Base-by-base conservation (phyloP, 2,113 vertebrate genomes). In the Cygnus buccinator region DNA sequence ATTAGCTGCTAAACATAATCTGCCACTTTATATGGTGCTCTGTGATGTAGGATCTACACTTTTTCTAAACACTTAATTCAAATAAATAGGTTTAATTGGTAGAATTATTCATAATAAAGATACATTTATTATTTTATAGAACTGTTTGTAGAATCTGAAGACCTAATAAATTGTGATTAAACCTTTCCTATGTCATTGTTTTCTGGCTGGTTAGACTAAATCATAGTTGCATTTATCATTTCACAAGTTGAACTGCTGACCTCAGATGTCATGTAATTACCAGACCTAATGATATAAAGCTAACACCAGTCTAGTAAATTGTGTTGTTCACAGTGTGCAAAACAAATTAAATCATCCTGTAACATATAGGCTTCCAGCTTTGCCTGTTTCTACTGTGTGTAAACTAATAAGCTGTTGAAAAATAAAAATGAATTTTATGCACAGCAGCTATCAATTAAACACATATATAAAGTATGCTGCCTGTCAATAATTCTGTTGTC, bases 131-230 rank as follows among this genome's bases (percentile, higher is more conserved):
- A 71, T 93, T 93, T 83, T 63, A 59, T 20, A 25, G 67, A 59
- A 80, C 70, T 57, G 46, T 74, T 95, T 77, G 75, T 37, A 87
- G 41, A 68, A 84, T 83, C 46, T 66, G 54, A 80, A 85, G 25
- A 77, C 9, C 28, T 92, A 89, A 86, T 68, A 31, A 61, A 63
- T 86, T 86, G 65, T 86, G 61, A 65, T 92, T 78, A 73, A 89
- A 87, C 65, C 44, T 89, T 93, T 81, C 57, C 55, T 83, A 41
- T 86, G 37, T 12, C 52, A 28, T 48, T 72, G 21, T 72, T 93
- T 96, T 94, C 58, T 65, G 90, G 37, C 33, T 62, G 46, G 7
- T 50, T 77, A 84, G 77, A 92, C 54, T 89, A 84, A 93, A 76
- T 66, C 58, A 54, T 33, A 58, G 35, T 52, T 84, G 46, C 33